phyloP scores from a whole-genome alignment of 2,113 vertebrate genomes.

The Chionomys nivalis region DNA sequence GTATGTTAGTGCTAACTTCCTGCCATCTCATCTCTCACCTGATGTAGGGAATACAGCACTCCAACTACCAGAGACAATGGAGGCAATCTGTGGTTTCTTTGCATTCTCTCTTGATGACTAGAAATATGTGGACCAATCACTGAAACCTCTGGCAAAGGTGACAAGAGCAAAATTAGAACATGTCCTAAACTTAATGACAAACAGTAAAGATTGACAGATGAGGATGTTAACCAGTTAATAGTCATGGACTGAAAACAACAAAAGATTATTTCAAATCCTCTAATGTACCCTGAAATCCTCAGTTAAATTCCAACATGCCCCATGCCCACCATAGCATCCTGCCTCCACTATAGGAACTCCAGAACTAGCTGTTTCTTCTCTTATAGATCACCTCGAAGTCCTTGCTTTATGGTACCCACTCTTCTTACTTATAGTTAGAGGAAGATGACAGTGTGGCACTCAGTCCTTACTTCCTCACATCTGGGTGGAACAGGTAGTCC shows the following conservation, averaged over 20 bases:
- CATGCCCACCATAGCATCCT: background rate
- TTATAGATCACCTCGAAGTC: background rate
- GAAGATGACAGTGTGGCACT: background rate
- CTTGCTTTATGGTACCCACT: background rate
- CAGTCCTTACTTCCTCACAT: background rate
- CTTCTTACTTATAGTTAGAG: background rate
- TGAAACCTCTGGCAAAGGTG: background rate
- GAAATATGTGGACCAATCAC: background rate
- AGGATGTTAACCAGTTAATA: background rate
- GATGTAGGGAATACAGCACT: background rate
- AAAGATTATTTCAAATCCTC: background rate
- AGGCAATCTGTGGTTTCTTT: background rate
- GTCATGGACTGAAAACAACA: background rate
- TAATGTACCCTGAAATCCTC: background rate
- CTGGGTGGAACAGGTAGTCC: background rate
- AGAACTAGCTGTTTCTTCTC: too few species aligned
- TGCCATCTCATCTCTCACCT: background rate
- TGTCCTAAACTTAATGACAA: background rate
- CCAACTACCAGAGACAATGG: background rate
- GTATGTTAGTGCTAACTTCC: background rate
- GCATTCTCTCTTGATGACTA: background rate
- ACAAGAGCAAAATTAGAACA: background rate
- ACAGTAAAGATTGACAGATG: background rate
- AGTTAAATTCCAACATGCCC: background rate
- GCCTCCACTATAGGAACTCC: background rate